Conservation (phyloP, 2,888 invertebrate species). For the Argyresthia goedartella region DNA sequence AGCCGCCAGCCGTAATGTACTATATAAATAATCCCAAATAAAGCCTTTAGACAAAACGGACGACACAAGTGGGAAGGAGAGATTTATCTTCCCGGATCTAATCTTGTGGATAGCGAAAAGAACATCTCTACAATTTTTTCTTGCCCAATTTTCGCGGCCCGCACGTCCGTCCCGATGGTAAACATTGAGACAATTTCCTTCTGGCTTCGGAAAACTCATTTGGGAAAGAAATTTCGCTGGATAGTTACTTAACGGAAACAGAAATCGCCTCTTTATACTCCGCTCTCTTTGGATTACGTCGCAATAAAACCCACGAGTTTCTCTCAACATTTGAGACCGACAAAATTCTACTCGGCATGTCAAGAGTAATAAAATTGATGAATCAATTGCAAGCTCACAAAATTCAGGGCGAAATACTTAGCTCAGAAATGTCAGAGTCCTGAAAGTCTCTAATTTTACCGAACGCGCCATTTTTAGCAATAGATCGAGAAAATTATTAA, state of each 20-base stretch:
- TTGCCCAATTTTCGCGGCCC: constrained; percentile 37
- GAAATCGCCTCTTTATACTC: background rate
- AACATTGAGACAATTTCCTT: constrained; percentile 38
- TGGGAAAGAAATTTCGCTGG: constrained; percentile 11
- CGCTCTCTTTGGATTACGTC: background rate
- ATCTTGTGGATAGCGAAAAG: constrained; percentile 62
- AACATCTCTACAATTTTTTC: constrained; percentile 45
- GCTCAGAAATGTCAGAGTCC: background rate
- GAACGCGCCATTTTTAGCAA: no score
- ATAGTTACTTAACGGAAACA: background rate
- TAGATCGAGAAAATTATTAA: background rate
- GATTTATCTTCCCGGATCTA: constrained; percentile 66
- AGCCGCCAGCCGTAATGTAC: constrained; percentile 11
- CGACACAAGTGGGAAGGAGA: constrained; percentile 37
- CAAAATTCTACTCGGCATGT: background rate
- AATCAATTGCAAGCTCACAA: no score
- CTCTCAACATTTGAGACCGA: background rate
- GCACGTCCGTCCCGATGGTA: constrained; percentile 22
- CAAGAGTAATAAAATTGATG: no score
- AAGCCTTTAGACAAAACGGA: constrained; percentile 27
- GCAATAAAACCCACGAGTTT: background rate
- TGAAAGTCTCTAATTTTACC: background rate
- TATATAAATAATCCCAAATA: constrained; percentile 51
- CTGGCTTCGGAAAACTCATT: constrained; percentile 39
- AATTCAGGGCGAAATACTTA: background rate